Base-by-base conservation (phyloP, 2,797 vertebrate species). In the Helicolenus hilgendorfi region DNA sequence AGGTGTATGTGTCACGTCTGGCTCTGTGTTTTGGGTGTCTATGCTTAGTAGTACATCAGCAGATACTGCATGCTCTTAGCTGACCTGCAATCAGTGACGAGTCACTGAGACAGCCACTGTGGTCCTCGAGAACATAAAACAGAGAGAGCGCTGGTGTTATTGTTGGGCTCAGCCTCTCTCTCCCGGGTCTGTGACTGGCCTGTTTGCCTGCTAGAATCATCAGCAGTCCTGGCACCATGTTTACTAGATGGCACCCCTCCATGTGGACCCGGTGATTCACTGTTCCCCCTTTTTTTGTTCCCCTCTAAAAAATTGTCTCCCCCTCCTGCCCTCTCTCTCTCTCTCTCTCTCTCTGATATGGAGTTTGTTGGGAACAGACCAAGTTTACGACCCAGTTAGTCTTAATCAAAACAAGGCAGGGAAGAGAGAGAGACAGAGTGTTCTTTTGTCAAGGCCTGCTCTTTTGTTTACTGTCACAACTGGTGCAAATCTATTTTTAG, bases 381-480 rank as follows among this genome's bases (percentile, higher is more conserved):
- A 84, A 95, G 93, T 96, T 96, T 95, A 96, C 82, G 84, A 95
- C 90, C 91, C 89, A 92, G 91, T 94, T 95, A 93, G 84, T 89
- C 85, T 92, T 94, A 94, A 96, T 96, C 92, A 94, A 94, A 96
- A 94, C 94, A 94, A 95, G 91, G 91, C 94, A 82, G 69, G 36
- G 83, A 88, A 68, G 81, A 87, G 82, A 87, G 82, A 84, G 80
- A 92, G 85, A 92, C 75, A 92, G 73, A 88, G 83, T 86, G 77
- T 85, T 89, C 78, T 77, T 85, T 92, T 93, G 91, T 94, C 84
- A 55, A 84, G 63, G 77, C 55, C 69, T 67, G 70, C 22, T 79
- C 60, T 74, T 90, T 87, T 94, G 89, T 96, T 94, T 92, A 86
- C 78, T 76, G 79, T 89, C 84, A 88, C 55, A 89, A 89, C 65